phyloP scores from a whole-genome alignment of 2,113 vertebrate species.

The Poicephalus meyeri region DNA sequence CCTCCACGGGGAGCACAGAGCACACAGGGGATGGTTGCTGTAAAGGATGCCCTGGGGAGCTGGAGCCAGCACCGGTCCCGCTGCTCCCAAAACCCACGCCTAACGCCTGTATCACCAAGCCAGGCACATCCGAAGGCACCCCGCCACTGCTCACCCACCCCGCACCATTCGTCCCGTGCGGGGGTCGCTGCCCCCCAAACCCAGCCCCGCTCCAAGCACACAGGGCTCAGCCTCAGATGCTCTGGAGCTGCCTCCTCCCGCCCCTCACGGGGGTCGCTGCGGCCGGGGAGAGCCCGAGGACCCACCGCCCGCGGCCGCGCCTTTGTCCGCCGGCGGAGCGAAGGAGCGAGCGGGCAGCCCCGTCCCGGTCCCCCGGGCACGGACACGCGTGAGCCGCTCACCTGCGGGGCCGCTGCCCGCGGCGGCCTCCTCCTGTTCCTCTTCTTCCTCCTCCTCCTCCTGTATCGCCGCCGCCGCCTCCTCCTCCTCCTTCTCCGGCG shows the following conservation, averaged over 20 bases:
- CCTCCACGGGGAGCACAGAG: rapidly evolving
- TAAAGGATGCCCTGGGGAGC: background rate
- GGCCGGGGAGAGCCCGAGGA: background rate
- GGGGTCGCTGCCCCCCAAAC: background rate
- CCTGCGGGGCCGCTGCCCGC: background rate
- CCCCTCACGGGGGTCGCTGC: background rate
- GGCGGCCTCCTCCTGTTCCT: background rate
- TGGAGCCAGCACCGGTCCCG: background rate
- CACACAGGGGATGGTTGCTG: rapidly evolving
- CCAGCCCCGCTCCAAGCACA: background rate
- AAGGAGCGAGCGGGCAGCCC: background rate
- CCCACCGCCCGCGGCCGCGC: background rate
- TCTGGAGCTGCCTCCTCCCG: background rate
- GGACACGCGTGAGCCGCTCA: background rate
- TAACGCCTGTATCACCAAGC: background rate
- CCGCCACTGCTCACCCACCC: background rate
- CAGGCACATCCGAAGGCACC: background rate
- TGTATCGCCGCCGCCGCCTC: background rate
- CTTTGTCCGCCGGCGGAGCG: background rate
- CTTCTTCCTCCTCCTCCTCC: background rate
- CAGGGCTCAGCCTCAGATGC: background rate
- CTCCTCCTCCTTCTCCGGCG: background rate
- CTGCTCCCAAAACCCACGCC: background rate
- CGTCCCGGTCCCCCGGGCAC: background rate
- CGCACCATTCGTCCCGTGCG: background rate